Evolutionary conservation across 2,797 vertebrate species (phyloP), one percentile per base, ranked within the genome.

Genomic region (Monodelphis domestica): DNA sequence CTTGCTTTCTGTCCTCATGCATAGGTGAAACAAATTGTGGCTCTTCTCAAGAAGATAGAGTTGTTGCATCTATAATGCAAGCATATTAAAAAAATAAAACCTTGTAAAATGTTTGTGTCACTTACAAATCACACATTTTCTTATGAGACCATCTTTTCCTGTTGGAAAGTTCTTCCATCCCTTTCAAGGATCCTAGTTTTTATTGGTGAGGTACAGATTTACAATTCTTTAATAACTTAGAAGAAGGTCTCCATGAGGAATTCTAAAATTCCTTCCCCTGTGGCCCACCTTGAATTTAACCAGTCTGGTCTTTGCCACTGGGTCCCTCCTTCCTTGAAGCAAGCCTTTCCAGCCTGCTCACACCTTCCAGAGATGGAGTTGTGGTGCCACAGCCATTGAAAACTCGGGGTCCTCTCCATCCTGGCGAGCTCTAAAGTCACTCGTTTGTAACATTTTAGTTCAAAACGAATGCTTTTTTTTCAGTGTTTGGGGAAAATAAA

Each of bases 391-490:
- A 78, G 21, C 70, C 70, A 24, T 78, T 78, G 21, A 78, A 78
- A 78, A 45, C 21, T 78, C 38, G 78, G 38, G 70, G 7, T 45
- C 70, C 45, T 45, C 70, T 26, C 21, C n/a, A 26, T 78, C 6
- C 9, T 15, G 54, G 90, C 88, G 38, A 84, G 7, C 59, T 89
- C 6, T 30, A 89, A 94, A 90, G 45, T 94, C 52, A 78, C 90
- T n/a, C 93, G 15, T 59, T 91, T 90, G 28, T 70, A 94, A 26
- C 17, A 50, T 59, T 70, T 5, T 52, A 2, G 84, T 78, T 57
- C 53, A 70, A 93, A 89, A 70, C 2, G 91, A 90, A 57, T 88
- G 91, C 24, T 92, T 96, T 90, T 84, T 90, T 94, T 30, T 70
- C 28, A 92, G 59, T 94, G 45, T 54, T 92, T 91, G 57, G 28